These are phyloP conservation scores for Ahaetulla prasina DNA, from an alignment of 2,113 vertebrate species.

Conservation along the genomic window DNA sequence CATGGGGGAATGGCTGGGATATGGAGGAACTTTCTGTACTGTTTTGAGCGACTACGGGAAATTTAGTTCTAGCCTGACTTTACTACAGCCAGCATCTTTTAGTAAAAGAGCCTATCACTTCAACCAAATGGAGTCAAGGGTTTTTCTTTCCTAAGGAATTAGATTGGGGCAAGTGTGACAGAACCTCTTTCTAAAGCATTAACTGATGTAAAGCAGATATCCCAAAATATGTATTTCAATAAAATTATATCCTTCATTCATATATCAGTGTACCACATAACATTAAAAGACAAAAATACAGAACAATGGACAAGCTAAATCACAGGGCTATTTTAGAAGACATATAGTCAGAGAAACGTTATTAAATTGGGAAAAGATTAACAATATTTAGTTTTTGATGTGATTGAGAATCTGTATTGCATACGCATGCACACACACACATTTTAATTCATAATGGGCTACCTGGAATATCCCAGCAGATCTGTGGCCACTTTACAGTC, in stretches of 20 bases:
- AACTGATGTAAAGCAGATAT: neutral
- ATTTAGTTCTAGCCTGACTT: neutral
- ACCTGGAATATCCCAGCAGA: constrained; percentile 86
- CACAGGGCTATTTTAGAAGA: no score
- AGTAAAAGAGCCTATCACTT: neutral
- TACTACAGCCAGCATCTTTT: neutral
- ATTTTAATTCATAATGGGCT: constrained; percentile 37
- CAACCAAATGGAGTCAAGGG: neutral
- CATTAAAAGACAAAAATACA: neutral
- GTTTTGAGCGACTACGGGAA: neutral
- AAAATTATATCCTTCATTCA: neutral
- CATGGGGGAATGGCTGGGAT: neutral
- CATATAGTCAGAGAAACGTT: no score
- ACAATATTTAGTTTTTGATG: neutral
- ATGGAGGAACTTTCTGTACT: neutral
- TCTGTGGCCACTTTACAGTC: constrained; percentile 91
- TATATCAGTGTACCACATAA: neutral
- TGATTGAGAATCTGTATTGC: neutral
- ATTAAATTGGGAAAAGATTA: no score
- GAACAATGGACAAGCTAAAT: no score
- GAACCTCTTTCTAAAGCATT: neutral
- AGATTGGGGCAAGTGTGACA: neutral
- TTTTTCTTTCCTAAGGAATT: neutral
- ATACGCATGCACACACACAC: neutral
- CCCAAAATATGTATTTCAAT: neutral